A percentile compares a stretch with the other conserved stretches of the same genome.
phyloP scores from a whole-genome alignment of 2,113 vertebrate species.

The Donacobius atricapilla region DNA sequence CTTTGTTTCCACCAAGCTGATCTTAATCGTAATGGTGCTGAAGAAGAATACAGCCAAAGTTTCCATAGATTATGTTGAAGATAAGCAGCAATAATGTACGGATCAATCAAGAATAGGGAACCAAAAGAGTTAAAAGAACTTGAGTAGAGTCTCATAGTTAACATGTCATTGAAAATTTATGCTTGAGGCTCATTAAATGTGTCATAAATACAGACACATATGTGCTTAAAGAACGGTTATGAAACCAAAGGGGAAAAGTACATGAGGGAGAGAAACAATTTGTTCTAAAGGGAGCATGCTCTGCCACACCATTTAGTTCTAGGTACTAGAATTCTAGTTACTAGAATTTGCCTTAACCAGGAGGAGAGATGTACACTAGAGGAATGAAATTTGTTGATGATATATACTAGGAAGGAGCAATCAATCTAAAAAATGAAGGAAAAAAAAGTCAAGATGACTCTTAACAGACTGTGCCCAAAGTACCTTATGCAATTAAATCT shows the following conservation, averaged over 20 bases:
- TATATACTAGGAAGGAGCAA: not conserved
- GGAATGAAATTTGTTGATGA: not conserved
- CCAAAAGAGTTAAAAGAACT: not conserved
- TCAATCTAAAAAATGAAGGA: constrained; percentile 9
- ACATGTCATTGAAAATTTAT: not conserved
- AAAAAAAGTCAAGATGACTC: not conserved
- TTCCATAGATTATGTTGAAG: not conserved
- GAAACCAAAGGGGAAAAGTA: not conserved
- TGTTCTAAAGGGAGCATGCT: not conserved
- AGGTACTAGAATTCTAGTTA: too few relatives aligned
- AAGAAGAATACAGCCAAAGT: not conserved
- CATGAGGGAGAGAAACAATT: not conserved
- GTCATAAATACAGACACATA: not conserved
- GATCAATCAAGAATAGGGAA: not conserved
- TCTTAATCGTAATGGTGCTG: not conserved
- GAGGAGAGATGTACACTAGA: not conserved
- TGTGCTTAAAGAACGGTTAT: not conserved
- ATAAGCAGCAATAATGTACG: not conserved
- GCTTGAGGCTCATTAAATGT: not conserved
- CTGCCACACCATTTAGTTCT: not conserved
- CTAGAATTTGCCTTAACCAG: not conserved
- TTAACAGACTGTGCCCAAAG: not conserved
- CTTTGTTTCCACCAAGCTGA: not conserved
- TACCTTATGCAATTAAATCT: constrained; percentile 47
- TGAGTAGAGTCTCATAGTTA: not conserved